Base-by-base conservation (phyloP, 1,140 invertebrate species). In the Diprion similis region DNA sequence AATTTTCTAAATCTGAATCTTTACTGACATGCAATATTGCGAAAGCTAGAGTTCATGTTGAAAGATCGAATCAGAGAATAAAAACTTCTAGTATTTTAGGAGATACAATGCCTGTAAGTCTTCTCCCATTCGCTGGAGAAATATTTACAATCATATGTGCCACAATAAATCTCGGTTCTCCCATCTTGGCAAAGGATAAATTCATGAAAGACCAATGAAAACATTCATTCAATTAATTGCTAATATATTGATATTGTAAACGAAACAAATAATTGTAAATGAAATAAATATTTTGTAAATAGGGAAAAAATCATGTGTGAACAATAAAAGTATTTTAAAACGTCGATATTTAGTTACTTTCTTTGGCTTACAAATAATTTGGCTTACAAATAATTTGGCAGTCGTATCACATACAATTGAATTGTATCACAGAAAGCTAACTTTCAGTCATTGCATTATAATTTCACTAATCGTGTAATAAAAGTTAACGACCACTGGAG, bases 91-190 rank as follows among this genome's bases (percentile, higher is more conserved):
- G 76, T 69, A 73, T 79, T 7, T 0, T 75, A 10, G 72, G 76
- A 51, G 64, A 72, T 11, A 68, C 45, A 13, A 51, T 79, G 47
- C 76, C 76, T 19, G 15, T 46, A 1, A 46, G 71, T 66, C 48
- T 77, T 10, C 24, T 77, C 17, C 71, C 74, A 17, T 2, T 73
- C 8, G 10, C 72, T 46, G 65, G 78, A 11, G 67, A 82, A 65
- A 81, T 83, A 59, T 79, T 82, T 24, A 77, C 24, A 66, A 75
- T 81, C 68, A 75, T 78, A 66, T 82, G 77, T 73, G 80, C 71
- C 24, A 75, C 74, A 10, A 72, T 77, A 3, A 81, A 82, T 76
- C 68, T 81, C 11, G 76, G 77, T 68, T 68, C 69, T 19, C 77
- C 79, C 13, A 79, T 81, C 64, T 72, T 82, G 67, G 71, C 46